Evolutionary conservation across 1,140 invertebrate genomes (phyloP).

Genomic region (Eumaeus atala): DNA sequence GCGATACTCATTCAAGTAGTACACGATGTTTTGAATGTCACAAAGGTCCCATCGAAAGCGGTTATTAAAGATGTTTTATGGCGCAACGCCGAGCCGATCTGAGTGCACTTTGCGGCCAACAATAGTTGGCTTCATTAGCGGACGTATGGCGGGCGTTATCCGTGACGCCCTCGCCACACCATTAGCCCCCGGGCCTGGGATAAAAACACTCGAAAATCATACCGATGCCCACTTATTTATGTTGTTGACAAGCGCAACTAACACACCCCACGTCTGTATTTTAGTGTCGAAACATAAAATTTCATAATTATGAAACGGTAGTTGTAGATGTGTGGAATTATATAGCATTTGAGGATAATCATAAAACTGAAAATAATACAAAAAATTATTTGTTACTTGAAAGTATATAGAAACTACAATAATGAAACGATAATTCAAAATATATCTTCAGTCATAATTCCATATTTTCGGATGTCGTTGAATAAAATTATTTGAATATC

Average conservation of each 20-base stretch:
- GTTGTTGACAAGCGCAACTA: conserved; percentile 58
- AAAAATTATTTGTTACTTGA: too few species aligned
- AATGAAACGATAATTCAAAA: too few species aligned
- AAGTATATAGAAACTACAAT: too few species aligned
- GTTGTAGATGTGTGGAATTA: too few species aligned
- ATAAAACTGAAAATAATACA: too few species aligned
- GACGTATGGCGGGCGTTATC: conserved; percentile 57
- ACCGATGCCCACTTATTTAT: conserved; percentile 63
- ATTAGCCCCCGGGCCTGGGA: conserved; percentile 54
- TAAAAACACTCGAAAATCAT: conserved; percentile 52
- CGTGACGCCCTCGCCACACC: conserved; percentile 54
- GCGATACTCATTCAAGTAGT: too few species aligned
- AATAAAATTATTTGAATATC: too few species aligned
- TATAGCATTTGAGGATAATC: too few species aligned
- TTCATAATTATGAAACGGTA: too few species aligned
- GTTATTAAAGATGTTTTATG: conserved; percentile 46
- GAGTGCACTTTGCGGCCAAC: conserved; percentile 56
- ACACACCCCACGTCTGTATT: conserved; percentile 47
- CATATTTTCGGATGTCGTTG: too few species aligned
- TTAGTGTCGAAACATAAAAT: conserved; percentile 41
- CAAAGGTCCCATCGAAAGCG: conserved; percentile 23
- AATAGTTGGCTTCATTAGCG: conserved; percentile 62
- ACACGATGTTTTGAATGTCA: neutral
- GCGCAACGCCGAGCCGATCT: conserved; percentile 39
- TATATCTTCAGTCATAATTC: too few species aligned